Conservation (phyloP, 2,113 vertebrate genomes). For the Alces alces region DNA sequence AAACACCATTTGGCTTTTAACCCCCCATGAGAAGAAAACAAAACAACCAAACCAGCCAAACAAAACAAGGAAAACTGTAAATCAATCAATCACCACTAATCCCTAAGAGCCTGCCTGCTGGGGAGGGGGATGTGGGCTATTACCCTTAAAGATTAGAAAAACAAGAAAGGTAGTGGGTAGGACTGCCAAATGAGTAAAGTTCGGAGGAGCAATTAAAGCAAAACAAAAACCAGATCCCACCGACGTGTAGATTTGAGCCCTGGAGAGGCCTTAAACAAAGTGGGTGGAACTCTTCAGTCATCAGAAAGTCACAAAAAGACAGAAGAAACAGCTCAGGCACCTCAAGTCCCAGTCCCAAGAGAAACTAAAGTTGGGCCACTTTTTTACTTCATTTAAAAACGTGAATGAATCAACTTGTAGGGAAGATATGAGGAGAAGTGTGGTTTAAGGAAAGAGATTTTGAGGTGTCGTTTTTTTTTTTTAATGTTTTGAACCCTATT, state of each 20-base stretch:
- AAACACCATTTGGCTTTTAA: not conserved
- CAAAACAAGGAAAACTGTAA: not conserved
- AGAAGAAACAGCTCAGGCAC: not conserved
- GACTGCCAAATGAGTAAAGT: not conserved
- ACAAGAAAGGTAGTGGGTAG: not conserved
- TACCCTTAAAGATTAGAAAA: not conserved
- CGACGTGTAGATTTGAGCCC: not conserved
- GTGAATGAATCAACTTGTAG: not conserved
- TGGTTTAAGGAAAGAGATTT: not conserved
- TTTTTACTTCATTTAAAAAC: not conserved
- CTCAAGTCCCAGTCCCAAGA: not conserved
- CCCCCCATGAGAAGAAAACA: not conserved
- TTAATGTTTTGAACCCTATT: not conserved
- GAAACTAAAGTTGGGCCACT: not conserved
- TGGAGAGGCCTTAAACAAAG: not conserved
- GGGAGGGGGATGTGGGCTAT: not conserved
- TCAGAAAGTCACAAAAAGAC: not conserved
- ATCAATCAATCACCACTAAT: not conserved
- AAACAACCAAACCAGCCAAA: not conserved
- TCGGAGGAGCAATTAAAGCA: not conserved
- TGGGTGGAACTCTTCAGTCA: not conserved
- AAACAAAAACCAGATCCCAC: constrained; percentile 26
- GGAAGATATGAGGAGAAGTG: not conserved
- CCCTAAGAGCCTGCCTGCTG: not conserved
- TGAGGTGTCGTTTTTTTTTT: not conserved